Evolutionary conservation across 2,888 invertebrate genomes (phyloP), one percentile per base, ranked within the genome.

Genomic region (Brachyptera risi): DNA sequence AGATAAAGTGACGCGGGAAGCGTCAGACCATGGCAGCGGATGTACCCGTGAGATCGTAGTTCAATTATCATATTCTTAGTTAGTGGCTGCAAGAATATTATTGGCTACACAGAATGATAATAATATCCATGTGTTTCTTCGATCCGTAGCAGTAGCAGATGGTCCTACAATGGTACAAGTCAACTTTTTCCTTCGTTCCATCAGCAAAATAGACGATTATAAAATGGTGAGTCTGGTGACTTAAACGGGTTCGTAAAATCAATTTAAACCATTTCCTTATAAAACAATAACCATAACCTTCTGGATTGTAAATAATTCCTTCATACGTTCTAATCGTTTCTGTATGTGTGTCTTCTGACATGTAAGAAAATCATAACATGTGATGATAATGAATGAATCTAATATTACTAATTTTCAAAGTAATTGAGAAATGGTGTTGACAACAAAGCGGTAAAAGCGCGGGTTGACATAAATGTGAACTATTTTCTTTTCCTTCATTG

Each of bases 141-240:
- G 35, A 21, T 54, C 54, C 21, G 21, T 54, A 54, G 54, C 54
- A 7, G 71, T 68, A 85, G 88, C 84, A 82, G 88, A 88, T 79
- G 86, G 86, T 77, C 88, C 93, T 73, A 92, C 93, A 76, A 80
- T 86, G 80, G 95, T 96, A 75, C 79, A 81, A 76, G 93, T 96
- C 85, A 96, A 96, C 90, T 86, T 96, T 84, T 92, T 87, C 81
- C 90, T 96, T 71, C 88, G 96, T 76, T 96, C 95, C 83, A 94
- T 96, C 85, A 94, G 94, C 86, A 93, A 95, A 89, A 96, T 96
- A 83, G 92, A 95, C 83, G 96, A 96, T 88, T 94, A 94, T 82
- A 92, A 93, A 85, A 96, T 96, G 96, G 96, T 95, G 89, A 93
- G 93, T 92, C 76, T 96, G 96, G 96, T 95, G 89, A 63, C 63